Evolutionary conservation across 2,797 vertebrate genomes (phyloP).

Genomic region (Sternarchorhynchus goeldii): DNA sequence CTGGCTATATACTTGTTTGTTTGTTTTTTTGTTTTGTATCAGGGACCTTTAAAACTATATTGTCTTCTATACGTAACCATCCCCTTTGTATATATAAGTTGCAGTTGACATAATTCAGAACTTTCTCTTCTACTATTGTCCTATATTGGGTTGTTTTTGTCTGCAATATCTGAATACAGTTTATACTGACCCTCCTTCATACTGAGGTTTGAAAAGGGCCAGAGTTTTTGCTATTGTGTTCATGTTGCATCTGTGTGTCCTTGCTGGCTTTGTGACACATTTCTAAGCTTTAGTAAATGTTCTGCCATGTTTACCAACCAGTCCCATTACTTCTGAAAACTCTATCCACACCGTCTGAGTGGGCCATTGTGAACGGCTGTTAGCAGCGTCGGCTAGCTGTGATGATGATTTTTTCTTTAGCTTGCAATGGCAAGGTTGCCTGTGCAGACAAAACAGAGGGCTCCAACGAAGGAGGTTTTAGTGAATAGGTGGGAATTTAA

Average conservation of each 20-base stretch:
- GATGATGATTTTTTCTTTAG: constrained; percentile 50
- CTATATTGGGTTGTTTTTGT: too few relatives aligned
- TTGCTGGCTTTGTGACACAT: constrained; percentile 6
- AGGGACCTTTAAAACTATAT: background rate
- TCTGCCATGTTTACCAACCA: constrained; percentile 22
- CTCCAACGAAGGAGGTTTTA: constrained; percentile 30
- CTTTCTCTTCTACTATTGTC: too few relatives aligned
- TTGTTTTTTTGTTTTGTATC: background rate
- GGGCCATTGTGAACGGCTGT: constrained; percentile 16
- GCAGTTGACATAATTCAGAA: too few relatives aligned
- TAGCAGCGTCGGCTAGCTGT: background rate
- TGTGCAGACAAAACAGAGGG: constrained; percentile 30
- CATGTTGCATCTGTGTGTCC: background rate
- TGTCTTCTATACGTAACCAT: too few relatives aligned
- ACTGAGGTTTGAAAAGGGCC: too few relatives aligned
- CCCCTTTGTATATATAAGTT: too few relatives aligned
- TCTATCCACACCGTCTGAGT: constrained; percentile 10
- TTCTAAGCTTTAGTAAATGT: constrained; percentile 6
- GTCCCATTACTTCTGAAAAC: constrained; percentile 20
- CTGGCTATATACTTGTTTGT: background rate
- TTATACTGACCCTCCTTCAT: too few relatives aligned
- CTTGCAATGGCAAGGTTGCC: constrained; percentile 53
- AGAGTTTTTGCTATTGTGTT: background rate
- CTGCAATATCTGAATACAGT: too few relatives aligned
- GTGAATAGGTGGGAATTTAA: constrained; percentile 44